Percentiles rank a stretch among this genome's conserved stretches.
Evolutionary conservation across 2,888 invertebrate genomes (phyloP).

Genomic region (Polydrusus tereticollis): DNA sequence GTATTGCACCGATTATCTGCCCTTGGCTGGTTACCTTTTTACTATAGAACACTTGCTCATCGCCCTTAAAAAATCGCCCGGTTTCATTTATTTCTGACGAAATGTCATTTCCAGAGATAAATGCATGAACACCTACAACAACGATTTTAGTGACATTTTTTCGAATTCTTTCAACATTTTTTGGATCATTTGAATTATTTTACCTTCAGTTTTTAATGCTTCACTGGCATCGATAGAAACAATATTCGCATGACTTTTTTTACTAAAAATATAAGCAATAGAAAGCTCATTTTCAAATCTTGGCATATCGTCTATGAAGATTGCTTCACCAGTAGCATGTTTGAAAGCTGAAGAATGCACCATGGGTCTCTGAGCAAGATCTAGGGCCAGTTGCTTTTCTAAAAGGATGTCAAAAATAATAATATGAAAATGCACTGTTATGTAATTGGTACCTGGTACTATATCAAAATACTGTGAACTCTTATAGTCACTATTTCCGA

Average conservation of each 20-base stretch:
- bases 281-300: constrained; percentile 81
- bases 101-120: constrained; percentile 76
- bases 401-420: too few species aligned
- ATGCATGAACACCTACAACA: constrained; percentile 6
- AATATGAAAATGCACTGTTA: too few species aligned
- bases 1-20: constrained; percentile 69
- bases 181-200: constrained; percentile 68
- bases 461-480: constrained; percentile 78
- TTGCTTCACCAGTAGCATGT: constrained; percentile 87
- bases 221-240: constrained; percentile 78
- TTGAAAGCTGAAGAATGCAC: constrained; percentile 86
- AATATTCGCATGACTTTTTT: constrained; percentile 84
- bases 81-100: constrained; percentile 72
- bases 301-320: constrained; percentile 91
- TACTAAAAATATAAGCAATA: constrained; percentile 83
- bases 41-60: constrained; percentile 87
- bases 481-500: constrained; percentile 66
- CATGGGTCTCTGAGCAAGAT: not conserved
- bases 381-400: not conserved
- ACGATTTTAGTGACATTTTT: too few species aligned
- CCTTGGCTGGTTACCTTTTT: constrained; percentile 81
- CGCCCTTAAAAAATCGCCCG: constrained; percentile 78
- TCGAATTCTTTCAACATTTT: too few species aligned
- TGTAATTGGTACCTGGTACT: constrained; percentile 59
- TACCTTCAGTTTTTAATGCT: constrained; percentile 80